These are phyloP conservation scores for Notolabrus celidotus DNA, from an alignment of 2,797 vertebrate genomes.

Conservation along the genomic window DNA sequence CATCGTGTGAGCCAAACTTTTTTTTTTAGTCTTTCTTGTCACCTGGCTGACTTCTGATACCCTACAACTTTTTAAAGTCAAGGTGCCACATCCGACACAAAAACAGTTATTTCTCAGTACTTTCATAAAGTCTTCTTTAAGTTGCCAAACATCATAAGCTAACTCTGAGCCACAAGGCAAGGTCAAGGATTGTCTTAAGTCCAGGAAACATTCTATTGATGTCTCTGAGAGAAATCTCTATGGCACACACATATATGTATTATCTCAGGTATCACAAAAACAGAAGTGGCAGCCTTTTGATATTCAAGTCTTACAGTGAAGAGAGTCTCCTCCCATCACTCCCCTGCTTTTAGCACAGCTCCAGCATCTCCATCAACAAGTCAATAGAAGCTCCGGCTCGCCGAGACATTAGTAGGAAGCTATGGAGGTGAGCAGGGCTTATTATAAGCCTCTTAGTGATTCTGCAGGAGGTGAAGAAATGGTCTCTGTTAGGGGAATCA, in stretches of 20 bases:
- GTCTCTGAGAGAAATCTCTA: constrained; percentile 36
- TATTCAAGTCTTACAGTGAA: constrained; percentile 45
- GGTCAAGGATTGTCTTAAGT: constrained; percentile 68
- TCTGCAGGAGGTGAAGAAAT: constrained; percentile 82
- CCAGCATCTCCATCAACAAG: constrained; percentile 84
- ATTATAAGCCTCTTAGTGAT: constrained; percentile 84
- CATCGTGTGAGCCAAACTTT: constrained; percentile 89
- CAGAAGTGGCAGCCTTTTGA: constrained; percentile 65
- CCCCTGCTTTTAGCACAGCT: constrained; percentile 56
- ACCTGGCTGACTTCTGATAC: constrained; percentile 85
- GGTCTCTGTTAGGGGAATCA: constrained; percentile 80
- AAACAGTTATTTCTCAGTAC: constrained; percentile 17
- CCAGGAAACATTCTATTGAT: constrained; percentile 53
- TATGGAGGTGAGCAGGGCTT: constrained; percentile 81
- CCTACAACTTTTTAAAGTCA: constrained; percentile 45
- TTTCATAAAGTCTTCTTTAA: constrained; percentile 8
- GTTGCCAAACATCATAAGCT: constrained; percentile 39
- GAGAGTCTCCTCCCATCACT: constrained; percentile 55
- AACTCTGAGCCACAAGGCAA: constrained; percentile 44
- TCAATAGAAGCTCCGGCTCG: constrained; percentile 75
- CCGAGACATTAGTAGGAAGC: constrained; percentile 75
- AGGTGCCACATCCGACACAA: background rate
- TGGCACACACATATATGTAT: constrained; percentile 15
- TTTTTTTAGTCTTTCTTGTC: constrained; percentile 68
- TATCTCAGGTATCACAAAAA: constrained; percentile 64